Percentiles rank a stretch among this genome's conserved stretches.
Conservation (phyloP, 2,888 invertebrate genomes). For the Sinopyrophorus schimmeli region DNA sequence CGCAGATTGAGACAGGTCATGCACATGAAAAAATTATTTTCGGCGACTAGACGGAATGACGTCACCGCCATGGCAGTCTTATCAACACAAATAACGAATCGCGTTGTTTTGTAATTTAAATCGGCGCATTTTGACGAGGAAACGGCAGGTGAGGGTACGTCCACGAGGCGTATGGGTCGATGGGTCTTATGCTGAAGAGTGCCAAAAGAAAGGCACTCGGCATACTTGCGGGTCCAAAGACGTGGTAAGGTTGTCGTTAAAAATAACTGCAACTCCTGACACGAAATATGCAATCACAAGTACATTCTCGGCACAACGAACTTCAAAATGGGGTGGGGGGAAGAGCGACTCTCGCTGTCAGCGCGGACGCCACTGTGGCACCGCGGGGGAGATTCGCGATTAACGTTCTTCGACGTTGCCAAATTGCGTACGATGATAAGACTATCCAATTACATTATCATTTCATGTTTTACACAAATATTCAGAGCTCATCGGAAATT, state of each 20-base stretch:
- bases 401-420: constrained; percentile 13
- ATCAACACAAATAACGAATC: constrained; percentile 20
- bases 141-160: no score
- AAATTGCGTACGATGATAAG: constrained; percentile 6
- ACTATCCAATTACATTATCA: no score
- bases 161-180: not conserved
- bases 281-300: constrained; percentile 20
- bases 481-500: no score
- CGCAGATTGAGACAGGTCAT: constrained; percentile 29
- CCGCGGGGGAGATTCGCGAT: constrained; percentile 8
- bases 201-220: constrained; percentile 16
- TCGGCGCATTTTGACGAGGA: no score
- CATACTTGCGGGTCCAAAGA: constrained; percentile 23
- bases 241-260: constrained; percentile 14
- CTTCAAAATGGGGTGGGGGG: constrained; percentile 7
- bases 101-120: no score
- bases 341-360: constrained; percentile 20
- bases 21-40: constrained; percentile 32
- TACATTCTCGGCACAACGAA: constrained; percentile 8
- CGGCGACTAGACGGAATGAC: constrained; percentile 29
- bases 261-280: constrained; percentile 28
- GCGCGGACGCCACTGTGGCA: constrained; percentile 7
- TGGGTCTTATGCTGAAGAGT: no score
- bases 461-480: no score
- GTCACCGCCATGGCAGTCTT: constrained; percentile 19